A percentile compares a stretch with the other conserved stretches of the same genome.
phyloP scores from a whole-genome alignment of 2,797 vertebrate genomes.

The Antrozous pallidus region DNA sequence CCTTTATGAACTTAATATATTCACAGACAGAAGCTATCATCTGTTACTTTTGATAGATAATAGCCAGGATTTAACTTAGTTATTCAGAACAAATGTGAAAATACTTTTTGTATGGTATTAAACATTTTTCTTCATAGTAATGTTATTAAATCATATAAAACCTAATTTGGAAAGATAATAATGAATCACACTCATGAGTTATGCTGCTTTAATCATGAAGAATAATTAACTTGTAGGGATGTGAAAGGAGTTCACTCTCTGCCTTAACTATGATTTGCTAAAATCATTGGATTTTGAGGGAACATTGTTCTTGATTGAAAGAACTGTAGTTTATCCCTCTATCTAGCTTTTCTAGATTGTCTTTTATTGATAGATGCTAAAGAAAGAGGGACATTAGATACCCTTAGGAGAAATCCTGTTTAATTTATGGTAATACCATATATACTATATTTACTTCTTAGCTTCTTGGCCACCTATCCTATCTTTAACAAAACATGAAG shows the following conservation, averaged over 20 bases:
- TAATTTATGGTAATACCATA: neutral
- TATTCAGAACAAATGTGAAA: slow-evolving; percentile 36
- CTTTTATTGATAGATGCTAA: neutral
- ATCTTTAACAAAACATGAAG: neutral
- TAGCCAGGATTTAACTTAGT: slow-evolving; percentile 26
- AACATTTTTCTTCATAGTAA: slow-evolving; percentile 47
- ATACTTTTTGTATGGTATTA: slow-evolving; percentile 32
- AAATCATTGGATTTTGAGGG: slow-evolving; percentile 1
- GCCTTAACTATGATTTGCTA: slow-evolving; percentile 21
- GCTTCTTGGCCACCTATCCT: neutral
- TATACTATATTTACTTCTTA: neutral
- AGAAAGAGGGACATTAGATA: neutral
- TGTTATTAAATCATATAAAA: slow-evolving; percentile 51
- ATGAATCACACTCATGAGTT: slow-evolving; percentile 28
- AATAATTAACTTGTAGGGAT: slow-evolving; percentile 18
- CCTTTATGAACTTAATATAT: slow-evolving; percentile 6
- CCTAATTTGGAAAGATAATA: slow-evolving; percentile 47
- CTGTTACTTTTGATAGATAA: slow-evolving; percentile 22
- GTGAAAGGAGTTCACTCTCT: neutral
- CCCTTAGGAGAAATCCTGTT: neutral
- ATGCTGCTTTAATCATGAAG: neutral
- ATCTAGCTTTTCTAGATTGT: neutral
- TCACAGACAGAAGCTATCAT: slow-evolving; percentile 11
- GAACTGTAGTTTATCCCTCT: neutral
- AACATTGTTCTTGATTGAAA: slow-evolving; percentile 3